A percentile compares a stretch with the other conserved stretches of the same genome.
Conservation (phyloP, 2,888 invertebrate species). For the Phyllotreta cruciferae region DNA sequence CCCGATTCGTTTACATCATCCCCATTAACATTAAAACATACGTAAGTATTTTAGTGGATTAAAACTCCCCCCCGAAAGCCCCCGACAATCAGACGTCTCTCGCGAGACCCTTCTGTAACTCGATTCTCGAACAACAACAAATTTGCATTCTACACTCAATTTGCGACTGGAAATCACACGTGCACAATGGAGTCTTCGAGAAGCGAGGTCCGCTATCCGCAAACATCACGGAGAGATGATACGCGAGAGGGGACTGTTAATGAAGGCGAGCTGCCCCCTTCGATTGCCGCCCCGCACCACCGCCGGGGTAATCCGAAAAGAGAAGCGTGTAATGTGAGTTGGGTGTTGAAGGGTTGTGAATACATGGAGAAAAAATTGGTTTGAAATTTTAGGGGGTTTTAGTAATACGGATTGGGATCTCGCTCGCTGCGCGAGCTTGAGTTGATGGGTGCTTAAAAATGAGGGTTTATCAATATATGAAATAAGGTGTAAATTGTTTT, state of each 20-base stretch:
- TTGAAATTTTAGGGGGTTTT: no score
- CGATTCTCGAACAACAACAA: slow-evolving; percentile 40
- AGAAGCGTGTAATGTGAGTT: slow-evolving; percentile 52
- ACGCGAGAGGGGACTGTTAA: slow-evolving; percentile 39
- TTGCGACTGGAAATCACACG: slow-evolving; percentile 36
- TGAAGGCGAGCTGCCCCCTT: slow-evolving; percentile 38
- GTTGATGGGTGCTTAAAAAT: no score
- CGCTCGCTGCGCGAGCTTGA: no score
- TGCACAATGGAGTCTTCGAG: slow-evolving; percentile 24
- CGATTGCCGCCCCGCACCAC: slow-evolving; percentile 47
- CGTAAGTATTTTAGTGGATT: not conserved
- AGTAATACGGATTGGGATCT: not conserved
- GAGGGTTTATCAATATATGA: no score
- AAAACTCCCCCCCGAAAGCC: not conserved
- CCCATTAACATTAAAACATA: slow-evolving; percentile 6
- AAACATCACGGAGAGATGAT: slow-evolving; percentile 40
- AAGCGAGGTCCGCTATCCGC: slow-evolving; percentile 28
- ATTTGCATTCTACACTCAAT: slow-evolving; percentile 46
- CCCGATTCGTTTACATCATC: no score
- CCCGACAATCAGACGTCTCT: slow-evolving; percentile 20
- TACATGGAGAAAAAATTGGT: no score
- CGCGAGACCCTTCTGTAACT: slow-evolving; percentile 30
- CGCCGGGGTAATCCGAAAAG: slow-evolving; percentile 50
- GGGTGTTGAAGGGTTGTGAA: slow-evolving; percentile 44
- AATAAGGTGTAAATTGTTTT: no score